Percentiles rank a stretch among this genome's conserved stretches.
Conservation (phyloP, 2,113 vertebrate species). For the Prunella himalayana region DNA sequence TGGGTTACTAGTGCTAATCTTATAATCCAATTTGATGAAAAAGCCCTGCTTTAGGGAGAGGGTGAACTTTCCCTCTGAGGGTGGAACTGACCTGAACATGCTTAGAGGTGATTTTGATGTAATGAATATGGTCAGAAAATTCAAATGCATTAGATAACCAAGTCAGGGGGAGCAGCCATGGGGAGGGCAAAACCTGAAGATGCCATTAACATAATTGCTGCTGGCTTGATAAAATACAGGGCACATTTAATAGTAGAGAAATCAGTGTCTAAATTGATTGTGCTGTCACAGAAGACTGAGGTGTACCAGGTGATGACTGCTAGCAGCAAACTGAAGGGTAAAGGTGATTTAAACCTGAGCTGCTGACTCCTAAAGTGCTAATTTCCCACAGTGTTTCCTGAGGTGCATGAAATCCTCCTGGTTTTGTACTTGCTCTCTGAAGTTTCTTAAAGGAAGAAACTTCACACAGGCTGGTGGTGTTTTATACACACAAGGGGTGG, state of each 20-base stretch:
- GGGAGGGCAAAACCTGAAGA: background rate
- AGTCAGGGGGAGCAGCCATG: background rate
- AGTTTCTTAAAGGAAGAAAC: background rate
- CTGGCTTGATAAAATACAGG: background rate
- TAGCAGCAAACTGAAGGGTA: background rate
- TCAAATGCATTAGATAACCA: background rate
- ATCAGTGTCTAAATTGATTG: background rate
- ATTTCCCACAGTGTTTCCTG: background rate
- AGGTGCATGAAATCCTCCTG: background rate
- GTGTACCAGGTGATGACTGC: background rate
- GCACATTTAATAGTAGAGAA: background rate
- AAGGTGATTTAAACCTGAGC: background rate
- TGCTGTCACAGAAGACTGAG: background rate
- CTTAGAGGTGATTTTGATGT: background rate
- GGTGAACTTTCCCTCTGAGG: background rate
- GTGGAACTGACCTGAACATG: background rate
- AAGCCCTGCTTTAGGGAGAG: background rate
- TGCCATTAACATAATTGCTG: background rate
- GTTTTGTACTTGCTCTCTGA: background rate
- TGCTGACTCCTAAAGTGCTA: background rate
- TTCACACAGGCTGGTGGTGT: background rate
- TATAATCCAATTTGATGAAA: conserved; percentile 18
- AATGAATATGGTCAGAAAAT: background rate
- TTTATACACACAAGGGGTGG: background rate
- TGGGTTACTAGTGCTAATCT: background rate